Conservation (phyloP, 2,888 invertebrate genomes). For the Ophion ventricosus region DNA sequence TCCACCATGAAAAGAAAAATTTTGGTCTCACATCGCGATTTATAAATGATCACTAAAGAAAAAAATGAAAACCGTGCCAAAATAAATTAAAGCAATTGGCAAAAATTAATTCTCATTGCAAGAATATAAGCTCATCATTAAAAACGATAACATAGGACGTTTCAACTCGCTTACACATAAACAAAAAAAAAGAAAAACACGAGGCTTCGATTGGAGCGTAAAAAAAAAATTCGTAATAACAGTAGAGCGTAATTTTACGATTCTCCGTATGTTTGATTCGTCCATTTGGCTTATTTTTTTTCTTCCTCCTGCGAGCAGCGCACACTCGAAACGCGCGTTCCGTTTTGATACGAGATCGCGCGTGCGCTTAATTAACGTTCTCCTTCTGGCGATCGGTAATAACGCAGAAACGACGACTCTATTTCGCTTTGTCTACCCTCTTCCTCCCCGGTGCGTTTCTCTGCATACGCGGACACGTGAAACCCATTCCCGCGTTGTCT, state of each 20-base stretch:
- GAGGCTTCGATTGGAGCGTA: too few species aligned
- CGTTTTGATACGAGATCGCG: slow-evolving; percentile 28
- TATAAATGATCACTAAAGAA: too few species aligned
- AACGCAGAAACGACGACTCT: slow-evolving; percentile 46
- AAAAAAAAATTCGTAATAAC: neutral
- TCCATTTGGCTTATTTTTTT: slow-evolving; percentile 7
- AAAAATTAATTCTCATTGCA: too few species aligned
- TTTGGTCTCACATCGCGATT: too few species aligned
- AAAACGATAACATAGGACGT: too few species aligned
- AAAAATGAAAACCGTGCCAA: too few species aligned
- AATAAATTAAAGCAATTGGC: too few species aligned
- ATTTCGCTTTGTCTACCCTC: neutral
- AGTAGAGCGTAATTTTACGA: slow-evolving; percentile 11
- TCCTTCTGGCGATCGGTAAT: slow-evolving; percentile 44
- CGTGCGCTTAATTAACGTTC: slow-evolving; percentile 44
- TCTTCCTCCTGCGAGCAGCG: neutral
- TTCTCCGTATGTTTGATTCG: slow-evolving; percentile 26
- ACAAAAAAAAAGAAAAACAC: too few species aligned
- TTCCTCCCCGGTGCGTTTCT: slow-evolving; percentile 25
- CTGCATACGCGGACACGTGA: slow-evolving; percentile 16
- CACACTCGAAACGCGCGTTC: slow-evolving; percentile 15
- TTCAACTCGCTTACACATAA: too few species aligned
- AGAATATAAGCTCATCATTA: too few species aligned
- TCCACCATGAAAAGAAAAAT: too few species aligned
- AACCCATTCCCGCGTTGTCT: slow-evolving; percentile 31